Percentiles rank a stretch among this genome's conserved stretches.
phyloP scores from a whole-genome alignment of 2,888 invertebrate species.

The Minunthozetes semirufus region DNA sequence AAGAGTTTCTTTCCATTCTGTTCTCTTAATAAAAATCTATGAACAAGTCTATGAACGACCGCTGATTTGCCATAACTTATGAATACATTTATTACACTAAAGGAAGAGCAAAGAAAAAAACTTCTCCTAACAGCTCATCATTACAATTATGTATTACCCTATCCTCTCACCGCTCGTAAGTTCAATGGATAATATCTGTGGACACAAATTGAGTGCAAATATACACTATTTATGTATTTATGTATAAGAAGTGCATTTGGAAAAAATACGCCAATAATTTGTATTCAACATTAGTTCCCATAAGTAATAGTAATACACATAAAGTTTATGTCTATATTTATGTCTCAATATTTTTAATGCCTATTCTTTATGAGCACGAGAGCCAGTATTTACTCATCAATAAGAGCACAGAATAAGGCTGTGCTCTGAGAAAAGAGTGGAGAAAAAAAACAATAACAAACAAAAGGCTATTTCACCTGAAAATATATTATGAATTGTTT shows the following conservation, averaged over 20 bases:
- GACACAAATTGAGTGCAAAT: background rate
- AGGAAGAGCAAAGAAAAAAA: background rate
- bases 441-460: too few relatives aligned
- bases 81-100: background rate
- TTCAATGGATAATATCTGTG: background rate
- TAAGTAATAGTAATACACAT: background rate
- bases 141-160: too few relatives aligned
- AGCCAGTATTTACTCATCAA: background rate
- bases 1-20: background rate
- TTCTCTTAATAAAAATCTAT: conserved; percentile 3
- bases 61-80: conserved; percentile 1
- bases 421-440: background rate
- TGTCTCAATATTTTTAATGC: conserved; percentile 5
- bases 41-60: background rate
- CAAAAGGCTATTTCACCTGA: background rate
- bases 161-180: background rate
- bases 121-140: background rate
- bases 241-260: background rate
- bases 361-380: background rate
- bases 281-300: background rate
- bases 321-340: conserved; percentile 3
- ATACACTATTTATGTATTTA: conserved; percentile 1
- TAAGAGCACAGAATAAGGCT: background rate
- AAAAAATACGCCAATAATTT: background rate
- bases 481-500: conserved; percentile 12